phyloP scores from a whole-genome alignment of 2,113 vertebrate species.

The Calyptomena viridis region DNA sequence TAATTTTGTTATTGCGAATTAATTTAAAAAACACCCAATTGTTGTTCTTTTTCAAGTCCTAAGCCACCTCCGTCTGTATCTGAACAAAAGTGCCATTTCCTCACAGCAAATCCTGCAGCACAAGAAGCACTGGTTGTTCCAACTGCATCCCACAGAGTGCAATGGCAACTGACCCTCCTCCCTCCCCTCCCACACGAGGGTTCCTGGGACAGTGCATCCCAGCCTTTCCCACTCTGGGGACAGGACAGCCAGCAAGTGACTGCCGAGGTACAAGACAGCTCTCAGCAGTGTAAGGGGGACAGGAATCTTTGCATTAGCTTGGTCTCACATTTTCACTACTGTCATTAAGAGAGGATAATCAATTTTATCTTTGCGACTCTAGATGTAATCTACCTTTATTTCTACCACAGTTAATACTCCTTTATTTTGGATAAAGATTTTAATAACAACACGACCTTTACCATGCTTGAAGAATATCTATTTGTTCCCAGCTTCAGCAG shows the following conservation, averaged over 20 bases:
- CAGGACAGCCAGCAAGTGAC: background rate
- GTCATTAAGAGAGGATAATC: background rate
- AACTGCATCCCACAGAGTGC: background rate
- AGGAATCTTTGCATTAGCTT: background rate
- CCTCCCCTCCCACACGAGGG: background rate
- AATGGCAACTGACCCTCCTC: background rate
- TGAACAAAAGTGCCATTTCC: background rate
- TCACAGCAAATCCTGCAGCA: background rate
- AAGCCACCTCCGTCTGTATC: background rate
- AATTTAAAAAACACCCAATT: background rate
- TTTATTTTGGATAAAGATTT: background rate
- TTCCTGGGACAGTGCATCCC: background rate
- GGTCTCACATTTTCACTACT: background rate
- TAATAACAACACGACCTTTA: background rate
- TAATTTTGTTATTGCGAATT: background rate
- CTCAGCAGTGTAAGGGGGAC: background rate
- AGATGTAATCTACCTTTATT: background rate
- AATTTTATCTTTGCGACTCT: background rate
- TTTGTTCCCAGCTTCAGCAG: background rate
- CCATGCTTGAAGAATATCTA: background rate
- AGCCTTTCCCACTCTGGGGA: background rate
- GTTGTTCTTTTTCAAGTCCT: background rate
- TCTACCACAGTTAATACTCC: background rate
- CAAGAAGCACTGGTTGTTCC: background rate
- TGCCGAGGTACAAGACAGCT: background rate